Evolutionary conservation across 2,113 vertebrate genomes (phyloP).

Genomic region (Gavialis gangeticus): DNA sequence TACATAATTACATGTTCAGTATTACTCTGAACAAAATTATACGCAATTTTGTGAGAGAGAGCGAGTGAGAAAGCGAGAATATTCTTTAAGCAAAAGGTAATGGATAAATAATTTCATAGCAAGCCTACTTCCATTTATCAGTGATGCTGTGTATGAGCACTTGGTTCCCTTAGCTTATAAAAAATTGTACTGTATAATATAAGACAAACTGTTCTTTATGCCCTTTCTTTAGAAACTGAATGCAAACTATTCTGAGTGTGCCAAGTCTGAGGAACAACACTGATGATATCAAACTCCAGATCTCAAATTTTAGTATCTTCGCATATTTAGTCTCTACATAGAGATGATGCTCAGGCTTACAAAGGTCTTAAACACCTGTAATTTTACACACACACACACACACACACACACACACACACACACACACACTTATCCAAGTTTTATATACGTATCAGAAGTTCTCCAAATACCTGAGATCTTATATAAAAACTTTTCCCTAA

Average conservation of each 20-base stretch:
- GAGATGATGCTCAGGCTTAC: background rate
- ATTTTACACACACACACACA: background rate
- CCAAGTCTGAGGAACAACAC: no score
- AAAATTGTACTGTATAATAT: background rate
- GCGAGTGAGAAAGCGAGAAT: background rate
- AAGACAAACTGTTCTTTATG: conserved; percentile 26
- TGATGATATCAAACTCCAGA: background rate
- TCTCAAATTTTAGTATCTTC: background rate
- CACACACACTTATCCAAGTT: background rate
- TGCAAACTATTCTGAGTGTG: no score
- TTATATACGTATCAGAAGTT: background rate
- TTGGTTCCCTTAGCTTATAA: background rate
- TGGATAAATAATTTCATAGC: background rate
- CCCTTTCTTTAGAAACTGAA: background rate
- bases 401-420: background rate
- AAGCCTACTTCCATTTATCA: background rate
- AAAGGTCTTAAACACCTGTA: conserved; percentile 12
- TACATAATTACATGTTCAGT: background rate
- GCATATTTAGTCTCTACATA: background rate
- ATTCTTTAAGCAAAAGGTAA: conserved; percentile 21
- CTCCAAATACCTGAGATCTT: background rate
- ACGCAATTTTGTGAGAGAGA: no score
- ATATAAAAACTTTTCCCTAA: conserved; percentile 20
- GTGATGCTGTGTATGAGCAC: background rate
- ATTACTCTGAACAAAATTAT: background rate